phyloP scores from a whole-genome alignment of 2,113 vertebrate genomes.

The Percopsis transmontana region DNA sequence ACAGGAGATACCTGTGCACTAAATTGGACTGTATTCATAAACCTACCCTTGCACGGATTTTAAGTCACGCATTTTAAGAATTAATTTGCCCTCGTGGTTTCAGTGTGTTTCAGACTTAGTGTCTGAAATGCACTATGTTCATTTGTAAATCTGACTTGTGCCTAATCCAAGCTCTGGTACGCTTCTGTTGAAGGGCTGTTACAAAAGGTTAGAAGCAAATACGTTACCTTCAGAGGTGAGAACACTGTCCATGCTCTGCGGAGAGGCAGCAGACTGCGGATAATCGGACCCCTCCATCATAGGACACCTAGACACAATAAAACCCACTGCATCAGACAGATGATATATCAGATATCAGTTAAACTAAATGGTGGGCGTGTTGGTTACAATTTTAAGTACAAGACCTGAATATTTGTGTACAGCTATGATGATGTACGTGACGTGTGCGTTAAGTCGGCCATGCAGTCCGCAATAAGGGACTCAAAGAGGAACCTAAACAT shows the following conservation, averaged over 20 bases:
- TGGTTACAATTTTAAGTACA: too few relatives aligned
- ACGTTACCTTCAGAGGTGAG: slow-evolving; percentile 86
- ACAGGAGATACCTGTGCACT: too few relatives aligned
- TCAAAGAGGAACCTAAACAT: too few relatives aligned
- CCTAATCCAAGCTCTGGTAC: too few relatives aligned
- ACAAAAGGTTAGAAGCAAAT: background rate
- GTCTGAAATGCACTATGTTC: too few relatives aligned
- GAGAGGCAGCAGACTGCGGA: slow-evolving; percentile 87
- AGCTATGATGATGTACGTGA: background rate
- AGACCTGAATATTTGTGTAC: too few relatives aligned
- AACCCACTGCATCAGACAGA: background rate
- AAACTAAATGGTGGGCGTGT: background rate
- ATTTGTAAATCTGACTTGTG: background rate
- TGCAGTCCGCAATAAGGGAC: too few relatives aligned
- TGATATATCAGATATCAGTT: background rate
- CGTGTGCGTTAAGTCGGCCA: background rate
- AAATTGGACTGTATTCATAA: too few relatives aligned
- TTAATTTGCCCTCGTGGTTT: too few relatives aligned
- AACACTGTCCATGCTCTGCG: slow-evolving; percentile 94
- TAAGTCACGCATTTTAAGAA: too few relatives aligned
- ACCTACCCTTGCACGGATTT: too few relatives aligned
- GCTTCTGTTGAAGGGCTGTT: background rate
- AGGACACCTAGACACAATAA: slow-evolving; percentile 49
- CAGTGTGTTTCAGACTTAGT: background rate
- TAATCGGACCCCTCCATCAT: slow-evolving; percentile 89